Percentiles rank a stretch among this genome's conserved stretches.
Evolutionary conservation across 2,888 invertebrate species (phyloP).

Genomic region (Plebejus melissa): DNA sequence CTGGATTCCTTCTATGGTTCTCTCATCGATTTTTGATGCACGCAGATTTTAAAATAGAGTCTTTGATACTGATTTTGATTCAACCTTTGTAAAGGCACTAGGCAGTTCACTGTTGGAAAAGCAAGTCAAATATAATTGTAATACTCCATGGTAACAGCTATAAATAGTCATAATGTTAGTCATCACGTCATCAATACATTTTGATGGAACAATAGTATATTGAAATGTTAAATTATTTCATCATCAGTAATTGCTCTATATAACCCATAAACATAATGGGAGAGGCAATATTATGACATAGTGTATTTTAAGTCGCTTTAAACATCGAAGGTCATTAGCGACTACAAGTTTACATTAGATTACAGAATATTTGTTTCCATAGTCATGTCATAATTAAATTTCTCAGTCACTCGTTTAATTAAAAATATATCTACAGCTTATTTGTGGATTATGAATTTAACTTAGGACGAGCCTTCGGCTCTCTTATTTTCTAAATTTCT

Average conservation of each 20-base stretch:
- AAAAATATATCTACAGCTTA: not conserved
- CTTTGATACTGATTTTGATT: not conserved
- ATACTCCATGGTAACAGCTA: not conserved
- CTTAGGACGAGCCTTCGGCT: not conserved
- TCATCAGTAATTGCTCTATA: not conserved
- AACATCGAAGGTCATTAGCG: no score
- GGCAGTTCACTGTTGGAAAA: not conserved
- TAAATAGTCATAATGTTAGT: not conserved
- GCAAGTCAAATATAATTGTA: not conserved
- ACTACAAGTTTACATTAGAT: no score
- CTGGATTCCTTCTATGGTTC: not conserved
- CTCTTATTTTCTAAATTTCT: not conserved
- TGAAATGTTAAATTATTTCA: slow-evolving; percentile 14
- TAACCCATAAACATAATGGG: not conserved
- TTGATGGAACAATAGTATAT: slow-evolving; percentile 10
- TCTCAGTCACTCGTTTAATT: no score
- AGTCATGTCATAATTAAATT: no score
- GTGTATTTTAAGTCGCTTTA: not conserved
- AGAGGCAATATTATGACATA: not conserved
- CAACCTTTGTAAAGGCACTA: not conserved
- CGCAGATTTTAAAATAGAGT: not conserved
- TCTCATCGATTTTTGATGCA: not conserved
- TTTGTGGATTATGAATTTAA: not conserved
- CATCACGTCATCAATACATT: not conserved
- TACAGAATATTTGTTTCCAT: no score